Percentiles rank a stretch among this genome's conserved stretches.
Conservation (phyloP, 2,888 invertebrate species). For the Nephrotoma flavescens region DNA sequence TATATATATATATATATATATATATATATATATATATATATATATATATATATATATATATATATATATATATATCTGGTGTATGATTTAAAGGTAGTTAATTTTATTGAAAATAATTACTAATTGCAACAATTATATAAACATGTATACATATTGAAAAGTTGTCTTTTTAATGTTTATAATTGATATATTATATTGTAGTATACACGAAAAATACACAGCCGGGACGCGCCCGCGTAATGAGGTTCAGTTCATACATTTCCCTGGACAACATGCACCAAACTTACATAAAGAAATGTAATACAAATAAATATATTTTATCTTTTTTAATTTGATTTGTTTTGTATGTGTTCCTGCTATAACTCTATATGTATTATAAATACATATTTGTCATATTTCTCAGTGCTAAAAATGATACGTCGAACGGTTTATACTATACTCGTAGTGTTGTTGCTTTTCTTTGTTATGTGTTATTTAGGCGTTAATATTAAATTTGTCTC, state of each 20-base stretch:
- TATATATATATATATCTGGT: not conserved
- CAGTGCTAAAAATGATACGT: not conserved
- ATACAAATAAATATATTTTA: not conserved
- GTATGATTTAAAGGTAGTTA: too few relatives aligned
- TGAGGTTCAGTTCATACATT: not conserved
- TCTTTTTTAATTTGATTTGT: not conserved
- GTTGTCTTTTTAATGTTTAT: not conserved
- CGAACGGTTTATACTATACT: not conserved
- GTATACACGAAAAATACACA: not conserved
- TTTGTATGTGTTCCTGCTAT: not conserved
- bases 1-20: not conserved
- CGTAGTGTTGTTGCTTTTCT: not conserved
- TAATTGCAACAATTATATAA: not conserved
- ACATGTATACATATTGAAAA: not conserved
- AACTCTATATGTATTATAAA: not conserved
- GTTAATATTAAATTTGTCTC: not conserved
- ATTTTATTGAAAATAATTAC: too few relatives aligned
- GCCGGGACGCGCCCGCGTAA: constrained; percentile 3
- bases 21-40: not conserved
- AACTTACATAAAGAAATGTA: not conserved
- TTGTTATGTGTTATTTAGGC: not conserved
- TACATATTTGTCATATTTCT: not conserved
- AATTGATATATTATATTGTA: not conserved
- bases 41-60: not conserved
- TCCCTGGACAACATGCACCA: not conserved